Conservation (phyloP, 2,888 invertebrate genomes). For the Calliopum simillimum region DNA sequence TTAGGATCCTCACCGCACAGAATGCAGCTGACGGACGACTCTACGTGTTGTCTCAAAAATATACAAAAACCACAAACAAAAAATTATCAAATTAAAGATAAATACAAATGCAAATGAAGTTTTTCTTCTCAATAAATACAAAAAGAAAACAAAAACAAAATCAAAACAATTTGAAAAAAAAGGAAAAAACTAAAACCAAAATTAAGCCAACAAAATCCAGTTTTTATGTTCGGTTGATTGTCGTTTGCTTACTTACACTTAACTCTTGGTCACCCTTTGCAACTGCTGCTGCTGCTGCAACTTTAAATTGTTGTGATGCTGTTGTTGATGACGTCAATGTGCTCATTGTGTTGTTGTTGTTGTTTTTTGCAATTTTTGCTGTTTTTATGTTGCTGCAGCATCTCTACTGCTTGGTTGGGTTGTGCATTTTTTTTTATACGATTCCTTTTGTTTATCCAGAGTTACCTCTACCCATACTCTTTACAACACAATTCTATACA, state of each 20-base stretch:
- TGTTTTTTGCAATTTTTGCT: background rate
- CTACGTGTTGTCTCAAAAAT: no score
- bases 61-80: no score
- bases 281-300: background rate
- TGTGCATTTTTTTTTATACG: slow-evolving; percentile 24
- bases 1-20: no score
- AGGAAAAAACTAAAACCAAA: background rate
- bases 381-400: background rate
- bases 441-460: slow-evolving; percentile 11
- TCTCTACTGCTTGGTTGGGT: background rate
- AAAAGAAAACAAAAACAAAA: background rate
- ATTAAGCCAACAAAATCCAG: slow-evolving; percentile 29
- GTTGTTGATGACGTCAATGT: slow-evolving; percentile 25
- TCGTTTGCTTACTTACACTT: no score
- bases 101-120: background rate
- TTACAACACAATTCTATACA: background rate
- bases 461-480: background rate
- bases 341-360: background rate
- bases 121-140: background rate
- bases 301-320: background rate
- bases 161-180: slow-evolving; percentile 1
- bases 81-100: no score
- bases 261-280: background rate
- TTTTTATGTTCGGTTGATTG: slow-evolving; percentile 9
- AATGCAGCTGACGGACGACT: no score